Evolutionary conservation across 53 echinoderm and acorn worm genomes (phyloP), one percentile per base, ranked within the genome.

Genomic region (Holothuria scabra): DNA sequence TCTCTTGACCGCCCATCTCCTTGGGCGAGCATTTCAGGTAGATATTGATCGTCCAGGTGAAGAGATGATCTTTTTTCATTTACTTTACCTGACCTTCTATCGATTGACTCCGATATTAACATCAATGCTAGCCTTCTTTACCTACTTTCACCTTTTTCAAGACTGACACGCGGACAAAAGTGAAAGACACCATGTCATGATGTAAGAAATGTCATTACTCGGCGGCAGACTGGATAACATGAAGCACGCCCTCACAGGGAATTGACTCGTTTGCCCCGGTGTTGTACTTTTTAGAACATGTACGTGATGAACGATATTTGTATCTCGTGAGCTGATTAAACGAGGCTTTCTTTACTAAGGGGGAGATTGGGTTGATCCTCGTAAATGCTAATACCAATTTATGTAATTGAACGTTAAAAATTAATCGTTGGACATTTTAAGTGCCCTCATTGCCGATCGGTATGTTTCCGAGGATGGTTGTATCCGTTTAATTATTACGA

Each of bases 401-500:
- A 72, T 72, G 72, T 46, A 72, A 72, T 72, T 72, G 72, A 46
- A 72, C 72, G 72, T 72, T 44, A 72, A 72, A 72, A 72, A 72
- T 72, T 72, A 72, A 72, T 72, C 72, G 72, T 26, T 18, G 72
- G 48, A 41, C 23, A 72, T 72, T 72, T 72, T 72, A 69, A 69
- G 69, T 69, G 69, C 9, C 34, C 69, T 41, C 22, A n/a, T 23
- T 46, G 34, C 6, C 11, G 44, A 44, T 38, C 12, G 72, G 72
- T 46, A 72, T 72, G 72, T 46, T 44, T 52, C 52, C 52, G 14
- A 16, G 52, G 52, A 52, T 52, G 52, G 18, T 16, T 52, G 14
- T 44, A 72, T 72, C 44, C 72, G 37, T 44, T 72, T 38, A 72
- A 72, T 46, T 72, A 48, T 72, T 72, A 44, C 26, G 46, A 24